Percentiles rank a stretch among this genome's conserved stretches.
These are phyloP conservation scores for Mola mola DNA, from an alignment of 2,113 vertebrate genomes.

Conservation along the genomic window DNA sequence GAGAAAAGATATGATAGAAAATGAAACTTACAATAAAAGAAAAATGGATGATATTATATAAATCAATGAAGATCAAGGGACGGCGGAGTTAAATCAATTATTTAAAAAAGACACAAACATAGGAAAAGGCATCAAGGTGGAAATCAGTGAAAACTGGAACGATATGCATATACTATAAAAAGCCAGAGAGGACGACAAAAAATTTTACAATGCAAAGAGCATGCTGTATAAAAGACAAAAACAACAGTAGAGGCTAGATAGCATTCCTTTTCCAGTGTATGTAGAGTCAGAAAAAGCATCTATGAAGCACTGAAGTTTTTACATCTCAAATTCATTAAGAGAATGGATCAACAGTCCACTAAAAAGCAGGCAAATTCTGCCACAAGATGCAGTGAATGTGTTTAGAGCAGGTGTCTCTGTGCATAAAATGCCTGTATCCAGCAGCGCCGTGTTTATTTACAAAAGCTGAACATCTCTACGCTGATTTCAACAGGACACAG, in stretches of 20 bases:
- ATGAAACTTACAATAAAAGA: slow-evolving; percentile 22
- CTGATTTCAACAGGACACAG: slow-evolving; percentile 42
- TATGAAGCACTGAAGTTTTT: slow-evolving; percentile 58
- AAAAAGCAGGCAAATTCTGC: slow-evolving; percentile 37
- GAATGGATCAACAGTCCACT: slow-evolving; percentile 27
- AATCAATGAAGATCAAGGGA: slow-evolving; percentile 20
- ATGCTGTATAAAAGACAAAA: slow-evolving; percentile 48
- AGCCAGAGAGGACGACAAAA: slow-evolving; percentile 39
- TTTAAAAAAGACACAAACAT: slow-evolving; percentile 3
- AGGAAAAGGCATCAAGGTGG: slow-evolving; percentile 34
- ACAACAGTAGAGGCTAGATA: slow-evolving; percentile 23
- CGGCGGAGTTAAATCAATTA: slow-evolving; percentile 17
- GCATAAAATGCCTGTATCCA: slow-evolving; percentile 37
- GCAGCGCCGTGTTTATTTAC: slow-evolving; percentile 37
- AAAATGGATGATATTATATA: slow-evolving; percentile 23
- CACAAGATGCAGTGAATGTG: slow-evolving; percentile 66
- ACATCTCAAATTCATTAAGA: slow-evolving; percentile 44
- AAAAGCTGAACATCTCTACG: slow-evolving; percentile 46
- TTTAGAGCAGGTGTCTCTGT: slow-evolving; percentile 31
- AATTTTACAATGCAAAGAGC: slow-evolving; percentile 37
- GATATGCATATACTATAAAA: slow-evolving; percentile 47
- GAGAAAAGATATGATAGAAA: slow-evolving; percentile 35
- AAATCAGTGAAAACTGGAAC: slow-evolving; percentile 53
- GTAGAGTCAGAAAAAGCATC: slow-evolving; percentile 29
- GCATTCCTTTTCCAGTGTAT: slow-evolving; percentile 43